These are phyloP conservation scores for Sympetrum striolatum DNA, from an alignment of 2,888 invertebrate species.

Conservation along the genomic window DNA sequence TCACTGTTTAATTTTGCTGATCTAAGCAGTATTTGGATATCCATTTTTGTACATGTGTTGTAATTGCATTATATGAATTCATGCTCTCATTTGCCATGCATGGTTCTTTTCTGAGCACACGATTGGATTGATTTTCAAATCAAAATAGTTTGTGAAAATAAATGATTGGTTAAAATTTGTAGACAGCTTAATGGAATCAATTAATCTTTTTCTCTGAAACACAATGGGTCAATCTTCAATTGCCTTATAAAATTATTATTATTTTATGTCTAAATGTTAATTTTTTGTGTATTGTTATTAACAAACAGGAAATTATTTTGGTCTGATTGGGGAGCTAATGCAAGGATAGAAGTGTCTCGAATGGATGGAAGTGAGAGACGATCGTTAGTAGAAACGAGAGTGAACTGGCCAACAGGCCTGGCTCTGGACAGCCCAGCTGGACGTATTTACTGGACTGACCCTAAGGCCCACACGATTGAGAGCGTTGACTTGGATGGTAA, in stretches of 20 bases:
- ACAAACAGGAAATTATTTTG: conserved; percentile 71
- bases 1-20: no score
- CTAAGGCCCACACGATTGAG: conserved; percentile 76
- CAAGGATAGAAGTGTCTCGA: conserved; percentile 69
- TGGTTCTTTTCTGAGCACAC: no score
- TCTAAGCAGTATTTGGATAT: no score
- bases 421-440: conserved; percentile 76
- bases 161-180: no score
- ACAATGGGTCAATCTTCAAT: no score
- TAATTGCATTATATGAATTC: no score
- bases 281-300: neutral
- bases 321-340: conserved; percentile 73
- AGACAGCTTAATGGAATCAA: no score
- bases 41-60: no score
- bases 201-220: no score
- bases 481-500: conserved; percentile 72
- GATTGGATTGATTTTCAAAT: no score
- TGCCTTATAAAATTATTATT: neutral
- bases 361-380: conserved; percentile 70
- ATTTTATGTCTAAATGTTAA: neutral
- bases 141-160: neutral
- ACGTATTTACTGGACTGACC: conserved; percentile 86
- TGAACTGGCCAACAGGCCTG: conserved; percentile 78
- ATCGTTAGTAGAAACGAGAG: conserved; percentile 66
- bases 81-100: no score